Conservation (phyloP, 2,113 vertebrate species). For the Prietella phreatophila region DNA sequence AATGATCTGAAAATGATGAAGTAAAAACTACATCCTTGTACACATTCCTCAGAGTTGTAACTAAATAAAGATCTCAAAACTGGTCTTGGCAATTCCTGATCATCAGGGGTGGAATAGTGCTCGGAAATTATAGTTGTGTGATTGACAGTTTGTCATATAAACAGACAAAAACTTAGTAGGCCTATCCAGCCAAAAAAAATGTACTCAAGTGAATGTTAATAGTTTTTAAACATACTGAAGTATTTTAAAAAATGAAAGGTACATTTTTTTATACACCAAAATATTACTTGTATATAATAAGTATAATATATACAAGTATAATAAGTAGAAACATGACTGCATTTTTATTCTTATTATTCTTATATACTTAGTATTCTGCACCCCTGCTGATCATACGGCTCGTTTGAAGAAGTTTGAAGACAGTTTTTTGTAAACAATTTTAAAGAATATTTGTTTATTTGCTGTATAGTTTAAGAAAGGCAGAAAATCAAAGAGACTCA, state of each 20-base stretch:
- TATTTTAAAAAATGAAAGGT: background rate
- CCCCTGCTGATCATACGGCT: background rate
- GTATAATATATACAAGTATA: too few relatives aligned
- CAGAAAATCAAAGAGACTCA: background rate
- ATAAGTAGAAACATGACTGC: too few relatives aligned
- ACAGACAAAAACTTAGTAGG: background rate
- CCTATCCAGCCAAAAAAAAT: background rate
- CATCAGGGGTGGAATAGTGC: background rate
- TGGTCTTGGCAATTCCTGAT: background rate
- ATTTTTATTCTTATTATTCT: too few relatives aligned
- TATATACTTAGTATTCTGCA: too few relatives aligned
- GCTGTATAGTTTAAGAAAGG: background rate
- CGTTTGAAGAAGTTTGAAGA: background rate
- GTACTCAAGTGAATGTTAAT: background rate
- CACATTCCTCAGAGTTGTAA: background rate
- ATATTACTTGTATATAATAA: too few relatives aligned
- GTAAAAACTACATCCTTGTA: background rate
- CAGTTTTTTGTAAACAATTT: too few relatives aligned
- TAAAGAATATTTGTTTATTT: background rate
- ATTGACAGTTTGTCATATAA: background rate
- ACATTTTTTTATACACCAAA: background rate
- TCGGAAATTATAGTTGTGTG: background rate
- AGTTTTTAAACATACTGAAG: background rate
- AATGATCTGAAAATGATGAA: background rate
- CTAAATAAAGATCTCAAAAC: background rate